Percentiles rank a stretch among this genome's conserved stretches.
These are phyloP conservation scores for Mamestra configurata DNA, from an alignment of 1,140 invertebrate species.

Conservation along the genomic window DNA sequence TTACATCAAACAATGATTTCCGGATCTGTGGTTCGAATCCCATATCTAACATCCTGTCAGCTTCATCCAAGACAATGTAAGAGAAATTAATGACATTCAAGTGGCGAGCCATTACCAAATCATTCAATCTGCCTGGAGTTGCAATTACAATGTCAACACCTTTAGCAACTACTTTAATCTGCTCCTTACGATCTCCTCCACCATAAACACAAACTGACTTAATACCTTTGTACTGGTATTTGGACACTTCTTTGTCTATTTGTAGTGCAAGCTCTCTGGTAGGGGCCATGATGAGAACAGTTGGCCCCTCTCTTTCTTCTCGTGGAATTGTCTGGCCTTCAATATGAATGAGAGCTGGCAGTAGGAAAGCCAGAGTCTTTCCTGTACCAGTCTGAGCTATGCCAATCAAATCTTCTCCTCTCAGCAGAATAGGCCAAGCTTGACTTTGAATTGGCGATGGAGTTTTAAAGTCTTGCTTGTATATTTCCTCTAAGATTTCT, in stretches of 20 bases:
- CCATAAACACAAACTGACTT: conserved; percentile 96
- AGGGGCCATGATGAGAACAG: conserved; percentile 95
- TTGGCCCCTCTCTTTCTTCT: conserved; percentile 92
- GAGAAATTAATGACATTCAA: conserved; percentile 93
- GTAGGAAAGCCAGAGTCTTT: conserved; percentile 96
- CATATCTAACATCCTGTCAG: conserved; percentile 95
- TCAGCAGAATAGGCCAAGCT: conserved; percentile 95
- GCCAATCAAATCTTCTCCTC: conserved; percentile 96
- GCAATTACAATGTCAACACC: conserved; percentile 97
- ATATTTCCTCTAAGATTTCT: conserved; percentile 94
- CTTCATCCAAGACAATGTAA: conserved; percentile 97
- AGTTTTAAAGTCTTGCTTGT: conserved; percentile 93
- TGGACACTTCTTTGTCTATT: conserved; percentile 96
- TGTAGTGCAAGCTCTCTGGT: conserved; percentile 97
- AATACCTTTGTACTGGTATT: conserved; percentile 95
- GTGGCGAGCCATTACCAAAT: conserved; percentile 90
- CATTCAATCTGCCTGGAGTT: conserved; percentile 96
- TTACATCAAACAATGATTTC: conserved; percentile 93
- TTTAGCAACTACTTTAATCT: conserved; percentile 91
- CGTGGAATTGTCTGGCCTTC: conserved; percentile 92
- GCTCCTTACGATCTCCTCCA: conserved; percentile 92
- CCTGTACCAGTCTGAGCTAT: conserved; percentile 98
- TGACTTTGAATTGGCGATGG: conserved; percentile 98
- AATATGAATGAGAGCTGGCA: conserved; percentile 97
- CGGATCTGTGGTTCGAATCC: conserved; percentile 96